Evolutionary conservation across 2,113 vertebrate genomes (phyloP), one percentile per base, ranked within the genome.

Genomic region (Rhizomys pruinosus): DNA sequence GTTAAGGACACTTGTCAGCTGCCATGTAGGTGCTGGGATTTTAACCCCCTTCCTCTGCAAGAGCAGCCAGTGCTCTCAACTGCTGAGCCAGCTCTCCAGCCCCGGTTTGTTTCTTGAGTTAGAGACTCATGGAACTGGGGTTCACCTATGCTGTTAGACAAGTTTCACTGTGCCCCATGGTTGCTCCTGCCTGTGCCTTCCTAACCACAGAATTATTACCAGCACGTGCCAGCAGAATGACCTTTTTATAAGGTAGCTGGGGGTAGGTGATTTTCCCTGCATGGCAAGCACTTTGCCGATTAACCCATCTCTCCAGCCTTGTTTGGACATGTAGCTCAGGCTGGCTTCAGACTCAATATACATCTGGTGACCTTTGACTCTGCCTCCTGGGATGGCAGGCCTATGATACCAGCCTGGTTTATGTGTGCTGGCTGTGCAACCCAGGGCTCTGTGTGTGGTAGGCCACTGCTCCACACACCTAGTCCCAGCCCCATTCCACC

Each of bases 401-500:
- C 0, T n/a, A 17, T 0, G 4, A 15, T 27, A 77, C 42, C 8
- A 57, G 73, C 3, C 15, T 0, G 6, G 44, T 59, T 12, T 27
- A 22, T 59, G 20, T 52, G 11, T 37, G 77, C n/a, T 59, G 55
- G 1, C n/a, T n/a, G n/a, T n/a, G n/a, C n/a, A n/a, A n/a, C n/a
- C n/a, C n/a, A n/a, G 22, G 34, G 34, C 34, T 37, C 25, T 20
- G 34, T 23, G 20, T 52, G 1, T 2, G 34, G 34, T 25, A 37
- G 34, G 22, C 20, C 37, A 3, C 5, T 34, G 11, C 34, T 25
- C 22, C 37, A 25, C 73, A 42, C 15, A 32, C 25, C 16, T 19
- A 37, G 29, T 16, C 74, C 29, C 27, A 52, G 13, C 3, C 16
- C 44, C 29, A 44, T 47, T 66, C 80, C 7, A 10, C 13, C 10